Percentiles rank a stretch among this genome's conserved stretches.
phyloP scores from a whole-genome alignment of 2,113 vertebrate species.

The Tonatia bakeri region DNA sequence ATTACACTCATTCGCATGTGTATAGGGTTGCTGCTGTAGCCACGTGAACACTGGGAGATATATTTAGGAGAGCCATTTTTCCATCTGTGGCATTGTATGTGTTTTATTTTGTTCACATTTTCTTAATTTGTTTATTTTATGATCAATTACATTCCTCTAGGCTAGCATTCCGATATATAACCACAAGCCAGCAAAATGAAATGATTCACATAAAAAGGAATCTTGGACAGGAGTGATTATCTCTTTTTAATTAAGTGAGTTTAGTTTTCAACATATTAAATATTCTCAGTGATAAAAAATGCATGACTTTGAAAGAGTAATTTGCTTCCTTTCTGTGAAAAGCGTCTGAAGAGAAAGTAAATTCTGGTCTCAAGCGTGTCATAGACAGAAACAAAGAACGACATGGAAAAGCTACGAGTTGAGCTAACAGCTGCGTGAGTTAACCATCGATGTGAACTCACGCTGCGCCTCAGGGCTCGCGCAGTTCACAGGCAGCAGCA shows the following conservation, averaged over 20 bases:
- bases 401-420: background rate
- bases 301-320: background rate
- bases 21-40: background rate
- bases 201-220: background rate
- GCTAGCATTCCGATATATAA: background rate
- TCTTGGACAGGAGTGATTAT: background rate
- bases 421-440: background rate
- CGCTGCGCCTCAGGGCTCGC: background rate
- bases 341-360: background rate
- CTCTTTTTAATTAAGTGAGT: background rate
- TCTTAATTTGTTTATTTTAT: background rate
- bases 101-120: background rate
- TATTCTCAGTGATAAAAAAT: background rate
- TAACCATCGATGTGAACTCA: background rate
- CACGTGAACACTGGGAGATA: background rate
- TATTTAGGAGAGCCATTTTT: background rate
- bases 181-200: background rate
- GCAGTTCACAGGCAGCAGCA: background rate
- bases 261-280: background rate
- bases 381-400: background rate
- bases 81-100: background rate
- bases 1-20: fast-evolving
- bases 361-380: background rate
- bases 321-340: background rate
- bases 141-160: background rate